Evolutionary conservation across 1,140 invertebrate species (phyloP).

Genomic region (Luehdorfia chinensis): DNA sequence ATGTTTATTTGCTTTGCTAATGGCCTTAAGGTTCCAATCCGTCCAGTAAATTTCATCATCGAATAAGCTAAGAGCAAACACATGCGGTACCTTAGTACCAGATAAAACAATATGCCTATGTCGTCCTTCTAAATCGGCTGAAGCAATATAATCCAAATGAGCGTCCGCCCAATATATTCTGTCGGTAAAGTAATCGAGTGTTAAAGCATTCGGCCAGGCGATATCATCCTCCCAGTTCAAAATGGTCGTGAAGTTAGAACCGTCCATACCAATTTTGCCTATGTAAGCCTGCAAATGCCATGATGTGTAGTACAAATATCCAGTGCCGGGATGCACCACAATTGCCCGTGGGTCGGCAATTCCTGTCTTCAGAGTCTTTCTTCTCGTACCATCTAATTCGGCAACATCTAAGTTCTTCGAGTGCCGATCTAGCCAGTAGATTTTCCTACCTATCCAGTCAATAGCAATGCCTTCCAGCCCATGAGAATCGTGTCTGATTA

Average conservation of each 20-base stretch:
- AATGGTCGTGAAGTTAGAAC: slow-evolving; percentile 92
- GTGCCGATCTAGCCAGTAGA: slow-evolving; percentile 98
- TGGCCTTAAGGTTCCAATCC: slow-evolving; percentile 97
- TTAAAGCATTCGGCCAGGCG: slow-evolving; percentile 98
- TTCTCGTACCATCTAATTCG: slow-evolving; percentile 94
- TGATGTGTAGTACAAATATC: slow-evolving; percentile 96
- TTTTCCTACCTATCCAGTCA: slow-evolving; percentile 97
- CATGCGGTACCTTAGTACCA: slow-evolving; percentile 91
- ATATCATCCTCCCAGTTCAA: slow-evolving; percentile 96
- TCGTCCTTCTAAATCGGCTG: slow-evolving; percentile 92
- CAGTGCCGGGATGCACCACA: slow-evolving; percentile 95
- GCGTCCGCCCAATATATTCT: slow-evolving; percentile 98
- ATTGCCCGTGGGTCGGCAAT: slow-evolving; percentile 96
- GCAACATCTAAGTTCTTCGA: slow-evolving; percentile 95
- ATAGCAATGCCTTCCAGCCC: slow-evolving; percentile 97
- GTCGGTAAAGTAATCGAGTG: slow-evolving; percentile 97
- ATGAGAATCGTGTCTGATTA: slow-evolving; percentile 95
- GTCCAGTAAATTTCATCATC: slow-evolving; percentile 98
- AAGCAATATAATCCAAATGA: slow-evolving; percentile 98
- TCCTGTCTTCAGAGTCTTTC: slow-evolving; percentile 91
- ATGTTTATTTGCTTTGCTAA: slow-evolving; percentile 92
- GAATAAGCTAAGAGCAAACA: slow-evolving; percentile 96
- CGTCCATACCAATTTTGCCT: slow-evolving; percentile 98
- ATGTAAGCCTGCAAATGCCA: slow-evolving; percentile 98
- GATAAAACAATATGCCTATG: slow-evolving; percentile 90